These are phyloP conservation scores for Tetragonisca angustula DNA, from an alignment of 2,888 invertebrate species.

Conservation along the genomic window DNA sequence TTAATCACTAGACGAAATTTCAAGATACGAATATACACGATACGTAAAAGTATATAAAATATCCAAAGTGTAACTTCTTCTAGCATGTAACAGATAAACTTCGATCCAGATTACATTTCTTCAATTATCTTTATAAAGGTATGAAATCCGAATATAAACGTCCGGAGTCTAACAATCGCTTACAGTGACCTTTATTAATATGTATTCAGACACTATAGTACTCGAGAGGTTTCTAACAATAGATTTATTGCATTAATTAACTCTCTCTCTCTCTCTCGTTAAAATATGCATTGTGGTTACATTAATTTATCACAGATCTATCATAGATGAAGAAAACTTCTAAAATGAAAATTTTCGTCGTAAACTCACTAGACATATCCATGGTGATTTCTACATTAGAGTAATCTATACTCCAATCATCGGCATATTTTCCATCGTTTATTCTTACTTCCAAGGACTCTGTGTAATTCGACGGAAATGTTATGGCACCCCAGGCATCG, in stretches of 20 bases:
- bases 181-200: no score
- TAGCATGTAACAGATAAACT: no score
- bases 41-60: no score
- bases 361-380: slow-evolving; percentile 92
- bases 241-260: no score
- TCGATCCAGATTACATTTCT: not conserved
- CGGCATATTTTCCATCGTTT: slow-evolving; percentile 86
- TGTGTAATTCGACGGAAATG: slow-evolving; percentile 92
- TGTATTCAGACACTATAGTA: no score
- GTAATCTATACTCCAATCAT: slow-evolving; percentile 86
- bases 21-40: no score
- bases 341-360: not conserved
- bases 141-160: no score
- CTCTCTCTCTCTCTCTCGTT: no score
- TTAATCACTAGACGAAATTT: not conserved
- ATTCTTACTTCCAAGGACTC: slow-evolving; percentile 87
- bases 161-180: no score
- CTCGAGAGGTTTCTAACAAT: no score
- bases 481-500: slow-evolving; percentile 90
- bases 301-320: not conserved
- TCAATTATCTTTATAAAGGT: not conserved
- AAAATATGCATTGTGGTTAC: no score
- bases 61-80: no score
- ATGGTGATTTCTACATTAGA: slow-evolving; percentile 90
- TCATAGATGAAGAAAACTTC: not conserved